Conservation (phyloP, 2,797 vertebrate genomes). For the Arremon aurantiirostris region DNA sequence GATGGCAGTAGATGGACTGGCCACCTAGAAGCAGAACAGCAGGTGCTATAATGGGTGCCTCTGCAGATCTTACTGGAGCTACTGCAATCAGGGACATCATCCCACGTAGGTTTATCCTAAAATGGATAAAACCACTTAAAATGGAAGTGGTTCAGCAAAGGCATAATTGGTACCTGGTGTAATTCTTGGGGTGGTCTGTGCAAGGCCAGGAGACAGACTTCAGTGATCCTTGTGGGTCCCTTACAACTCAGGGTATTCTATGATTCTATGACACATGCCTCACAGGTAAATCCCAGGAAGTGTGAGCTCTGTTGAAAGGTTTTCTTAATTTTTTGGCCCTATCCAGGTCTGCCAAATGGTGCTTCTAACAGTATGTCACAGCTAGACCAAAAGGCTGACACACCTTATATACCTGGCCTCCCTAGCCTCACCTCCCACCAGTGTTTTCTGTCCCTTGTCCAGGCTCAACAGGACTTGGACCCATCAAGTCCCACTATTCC, state of each 20-base stretch:
- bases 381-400: neutral
- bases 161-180: no score
- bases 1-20: neutral
- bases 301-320: neutral
- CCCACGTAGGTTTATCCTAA: neutral
- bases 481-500: neutral
- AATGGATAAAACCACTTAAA: neutral
- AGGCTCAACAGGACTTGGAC: neutral
- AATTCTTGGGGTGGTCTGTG: neutral
- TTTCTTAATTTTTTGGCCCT: neutral
- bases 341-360: neutral
- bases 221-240: neutral
- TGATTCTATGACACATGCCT: neutral
- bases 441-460: neutral
- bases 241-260: neutral
- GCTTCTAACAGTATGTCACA: neutral
- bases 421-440: neutral
- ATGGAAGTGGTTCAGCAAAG: neutral
- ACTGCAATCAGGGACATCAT: neutral
- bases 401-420: accelerated
- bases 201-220: neutral
- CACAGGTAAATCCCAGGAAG: neutral
- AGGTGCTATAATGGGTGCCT: neutral
- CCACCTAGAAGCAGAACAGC: neutral
- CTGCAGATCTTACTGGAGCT: neutral